Conservation (phyloP, 2,113 vertebrate genomes). For the Plectropomus leopardus region DNA sequence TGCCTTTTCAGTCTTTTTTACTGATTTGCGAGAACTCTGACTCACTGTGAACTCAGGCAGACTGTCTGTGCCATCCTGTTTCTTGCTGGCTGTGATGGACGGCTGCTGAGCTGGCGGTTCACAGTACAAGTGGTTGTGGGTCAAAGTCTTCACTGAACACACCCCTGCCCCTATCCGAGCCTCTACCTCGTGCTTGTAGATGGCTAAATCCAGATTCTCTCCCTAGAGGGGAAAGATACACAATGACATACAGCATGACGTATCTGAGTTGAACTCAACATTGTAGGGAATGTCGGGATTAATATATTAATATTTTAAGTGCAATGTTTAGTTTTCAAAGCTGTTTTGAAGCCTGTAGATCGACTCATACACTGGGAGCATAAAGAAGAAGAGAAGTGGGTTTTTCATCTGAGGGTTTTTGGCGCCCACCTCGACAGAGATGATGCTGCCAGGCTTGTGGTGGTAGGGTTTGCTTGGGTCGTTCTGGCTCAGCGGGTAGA, state of each 20-base stretch:
- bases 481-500: conserved; percentile 89
- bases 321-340: too few relatives aligned
- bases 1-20: too few relatives aligned
- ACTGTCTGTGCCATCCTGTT: conserved; percentile 87
- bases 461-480: conserved; percentile 90
- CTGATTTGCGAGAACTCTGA: too few relatives aligned
- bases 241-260: neutral
- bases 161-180: conserved; percentile 93
- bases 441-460: conserved; percentile 96
- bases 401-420: neutral
- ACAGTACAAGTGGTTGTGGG: conserved; percentile 94
- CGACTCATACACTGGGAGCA: neutral
- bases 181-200: conserved; percentile 95
- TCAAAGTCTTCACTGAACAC: conserved; percentile 94
- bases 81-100: conserved; percentile 77
- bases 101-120: conserved; percentile 93
- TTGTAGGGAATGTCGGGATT: neutral
- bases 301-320: neutral
- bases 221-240: conserved; percentile 82
- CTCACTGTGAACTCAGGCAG: conserved; percentile 95
- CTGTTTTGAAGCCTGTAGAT: too few relatives aligned
- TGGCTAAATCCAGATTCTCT: conserved; percentile 94
- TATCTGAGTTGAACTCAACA: neutral
- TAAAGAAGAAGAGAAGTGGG: neutral
- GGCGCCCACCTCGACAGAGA: conserved; percentile 92